Conservation (phyloP, 2,797 vertebrate species). For the Fistularia tabacaria region DNA sequence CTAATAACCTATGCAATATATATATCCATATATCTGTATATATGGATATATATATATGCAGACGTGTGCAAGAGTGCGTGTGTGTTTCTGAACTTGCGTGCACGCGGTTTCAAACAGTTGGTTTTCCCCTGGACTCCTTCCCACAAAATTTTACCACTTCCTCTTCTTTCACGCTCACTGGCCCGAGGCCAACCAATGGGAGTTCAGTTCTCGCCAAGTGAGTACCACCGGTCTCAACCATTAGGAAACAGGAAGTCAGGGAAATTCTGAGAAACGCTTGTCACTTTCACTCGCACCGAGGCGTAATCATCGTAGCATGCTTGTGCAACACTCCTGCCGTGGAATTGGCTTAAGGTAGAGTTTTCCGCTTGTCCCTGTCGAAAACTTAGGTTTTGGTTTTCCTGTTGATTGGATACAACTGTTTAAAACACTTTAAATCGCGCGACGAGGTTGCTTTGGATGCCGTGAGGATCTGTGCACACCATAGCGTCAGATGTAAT, state of each 20-base stretch:
- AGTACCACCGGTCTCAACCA: constrained; percentile 55
- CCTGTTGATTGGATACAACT: no score
- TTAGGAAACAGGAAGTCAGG: constrained; percentile 74
- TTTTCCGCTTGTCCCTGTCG: constrained; percentile 21
- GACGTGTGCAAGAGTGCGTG: not conserved
- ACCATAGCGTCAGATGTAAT: not conserved
- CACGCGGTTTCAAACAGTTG: constrained; percentile 45
- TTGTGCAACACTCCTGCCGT: constrained; percentile 14
- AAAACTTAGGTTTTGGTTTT: not conserved
- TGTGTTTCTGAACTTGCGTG: not conserved
- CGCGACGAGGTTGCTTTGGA: no score
- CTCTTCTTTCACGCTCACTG: constrained; percentile 59
- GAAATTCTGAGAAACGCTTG: constrained; percentile 59
- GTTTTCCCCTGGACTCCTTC: constrained; percentile 70
- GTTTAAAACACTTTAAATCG: no score
- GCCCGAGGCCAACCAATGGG: constrained; percentile 63
- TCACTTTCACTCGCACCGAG: constrained; percentile 59
- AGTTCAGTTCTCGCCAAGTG: constrained; percentile 41
- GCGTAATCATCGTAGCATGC: constrained; percentile 22
- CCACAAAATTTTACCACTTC: constrained; percentile 68
- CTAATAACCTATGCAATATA: no score
- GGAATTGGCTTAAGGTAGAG: constrained; percentile 4
- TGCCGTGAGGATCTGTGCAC: no score
- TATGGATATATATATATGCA: not conserved
- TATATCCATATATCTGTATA: no score